phyloP scores from a whole-genome alignment of 35 echinoderm and acorn worm species.

The Eucidaris tribuloides region DNA sequence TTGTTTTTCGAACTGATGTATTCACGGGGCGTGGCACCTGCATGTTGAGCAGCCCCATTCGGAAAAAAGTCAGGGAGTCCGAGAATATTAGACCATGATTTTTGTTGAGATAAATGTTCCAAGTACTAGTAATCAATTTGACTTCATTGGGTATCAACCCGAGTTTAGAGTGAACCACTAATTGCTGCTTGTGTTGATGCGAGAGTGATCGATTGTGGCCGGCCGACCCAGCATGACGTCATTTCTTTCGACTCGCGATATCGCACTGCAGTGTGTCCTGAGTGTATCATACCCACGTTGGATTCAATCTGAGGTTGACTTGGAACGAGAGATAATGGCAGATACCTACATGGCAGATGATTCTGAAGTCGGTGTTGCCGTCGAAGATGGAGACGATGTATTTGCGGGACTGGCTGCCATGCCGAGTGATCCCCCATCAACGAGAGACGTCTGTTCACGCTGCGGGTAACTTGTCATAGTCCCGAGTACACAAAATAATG shows the following conservation, averaged over 20 bases:
- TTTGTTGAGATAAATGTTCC: no score
- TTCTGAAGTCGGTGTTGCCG: not conserved
- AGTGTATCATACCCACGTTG: not conserved
- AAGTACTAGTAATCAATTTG: no score
- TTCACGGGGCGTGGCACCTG: no score
- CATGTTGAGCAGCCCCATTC: no score
- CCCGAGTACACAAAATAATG: no score
- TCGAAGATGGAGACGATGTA: slow-evolving; percentile 5
- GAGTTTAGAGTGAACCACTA: no score
- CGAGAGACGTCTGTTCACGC: slow-evolving; percentile 9
- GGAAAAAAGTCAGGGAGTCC: no score
- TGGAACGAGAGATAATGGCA: not conserved
- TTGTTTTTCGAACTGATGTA: no score
- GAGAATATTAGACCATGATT: no score
- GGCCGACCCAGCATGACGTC: not conserved
- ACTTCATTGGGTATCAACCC: no score
- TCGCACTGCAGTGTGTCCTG: not conserved
- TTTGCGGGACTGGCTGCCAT: slow-evolving; percentile 22
- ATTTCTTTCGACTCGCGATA: not conserved
- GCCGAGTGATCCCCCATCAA: slow-evolving; percentile 18
- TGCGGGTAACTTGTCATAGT: slow-evolving; percentile 22
- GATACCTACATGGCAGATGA: not conserved
- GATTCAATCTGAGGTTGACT: not conserved
- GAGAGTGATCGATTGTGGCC: no score
- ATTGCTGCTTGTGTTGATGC: no score